phyloP scores from a whole-genome alignment of 2,113 vertebrate species.

The Apistogramma diplotaenia region DNA sequence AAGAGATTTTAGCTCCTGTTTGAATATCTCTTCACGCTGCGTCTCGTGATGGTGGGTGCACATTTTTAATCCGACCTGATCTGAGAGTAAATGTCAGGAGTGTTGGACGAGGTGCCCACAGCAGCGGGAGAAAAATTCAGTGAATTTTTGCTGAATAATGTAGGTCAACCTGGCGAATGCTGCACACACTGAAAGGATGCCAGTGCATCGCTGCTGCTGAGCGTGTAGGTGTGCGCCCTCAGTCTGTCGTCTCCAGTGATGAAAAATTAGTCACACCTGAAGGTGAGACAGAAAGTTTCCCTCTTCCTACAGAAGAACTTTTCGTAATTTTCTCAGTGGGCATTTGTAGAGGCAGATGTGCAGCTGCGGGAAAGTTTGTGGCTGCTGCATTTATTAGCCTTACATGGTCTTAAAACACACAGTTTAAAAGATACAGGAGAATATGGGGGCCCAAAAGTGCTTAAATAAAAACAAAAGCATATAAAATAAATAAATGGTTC shows the following conservation, averaged over 20 bases:
- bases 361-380: slow-evolving; percentile 22
- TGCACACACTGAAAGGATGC: not conserved
- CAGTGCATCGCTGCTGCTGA: not conserved
- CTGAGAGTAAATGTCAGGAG: not conserved
- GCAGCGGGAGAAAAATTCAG: not conserved
- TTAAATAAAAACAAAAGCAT: not conserved
- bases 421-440: not conserved
- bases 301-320: slow-evolving; percentile 7
- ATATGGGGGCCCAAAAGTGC: not conserved
- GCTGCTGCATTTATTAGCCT: not conserved
- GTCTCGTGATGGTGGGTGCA: not conserved
- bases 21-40: not conserved
- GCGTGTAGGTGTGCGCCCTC: slow-evolving; percentile 30
- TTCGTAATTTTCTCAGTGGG: not conserved
- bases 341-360: not conserved
- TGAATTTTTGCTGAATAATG: not conserved
- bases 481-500: not conserved
- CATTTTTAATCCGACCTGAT: not conserved
- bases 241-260: slow-evolving; percentile 22
- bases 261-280: slow-evolving; percentile 10
- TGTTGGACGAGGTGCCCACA: not conserved
- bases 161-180: not conserved
- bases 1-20: not conserved
- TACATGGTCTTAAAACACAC: not conserved
- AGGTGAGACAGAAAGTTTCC: slow-evolving; percentile 37